Conservation (phyloP, 2,888 invertebrate species). For the Troides helena region DNA sequence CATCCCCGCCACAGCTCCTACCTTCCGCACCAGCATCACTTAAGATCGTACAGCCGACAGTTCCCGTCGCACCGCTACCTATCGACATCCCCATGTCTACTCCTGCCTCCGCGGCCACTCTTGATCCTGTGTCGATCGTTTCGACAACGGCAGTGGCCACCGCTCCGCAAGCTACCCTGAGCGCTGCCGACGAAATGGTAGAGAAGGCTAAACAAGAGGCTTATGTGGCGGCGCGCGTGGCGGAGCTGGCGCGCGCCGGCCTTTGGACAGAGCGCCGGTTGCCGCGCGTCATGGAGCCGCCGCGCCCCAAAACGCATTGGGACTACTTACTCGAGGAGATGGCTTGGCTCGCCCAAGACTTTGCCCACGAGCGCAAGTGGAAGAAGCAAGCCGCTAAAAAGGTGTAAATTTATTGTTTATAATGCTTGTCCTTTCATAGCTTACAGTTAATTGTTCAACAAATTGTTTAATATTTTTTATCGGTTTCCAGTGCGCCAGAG, state of each 20-base stretch:
- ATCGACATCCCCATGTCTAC: slow-evolving; percentile 76
- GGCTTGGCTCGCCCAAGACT: slow-evolving; percentile 99
- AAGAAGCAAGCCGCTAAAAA: slow-evolving; percentile 97
- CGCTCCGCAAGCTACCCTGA: slow-evolving; percentile 56
- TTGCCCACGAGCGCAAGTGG: slow-evolving; percentile 98
- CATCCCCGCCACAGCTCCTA: slow-evolving; percentile 79
- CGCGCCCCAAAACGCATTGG: slow-evolving; percentile 97
- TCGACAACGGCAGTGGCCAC: slow-evolving; percentile 53
- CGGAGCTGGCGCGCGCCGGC: slow-evolving; percentile 95
- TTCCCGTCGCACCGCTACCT: slow-evolving; percentile 37
- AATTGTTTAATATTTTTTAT: not conserved
- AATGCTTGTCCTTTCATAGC: no score
- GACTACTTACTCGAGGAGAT: slow-evolving; percentile 99
- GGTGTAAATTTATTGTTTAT: slow-evolving; percentile 49
- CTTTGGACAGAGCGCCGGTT: slow-evolving; percentile 95
- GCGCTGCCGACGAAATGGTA: slow-evolving; percentile 61
- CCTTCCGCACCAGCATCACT: slow-evolving; percentile 53
- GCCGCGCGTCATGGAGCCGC: slow-evolving; percentile 95
- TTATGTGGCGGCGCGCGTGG: slow-evolving; percentile 94
- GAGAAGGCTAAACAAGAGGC: slow-evolving; percentile 86
- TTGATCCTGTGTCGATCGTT: slow-evolving; percentile 28
- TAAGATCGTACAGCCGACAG: slow-evolving; percentile 52
- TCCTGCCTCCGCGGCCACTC: slow-evolving; percentile 32
- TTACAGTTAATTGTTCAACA: no score
- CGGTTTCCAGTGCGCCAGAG: slow-evolving; percentile 86